Evolutionary conservation across 1,140 invertebrate species (phyloP), one percentile per base, ranked within the genome.

Genomic region (Euura lappo): DNA sequence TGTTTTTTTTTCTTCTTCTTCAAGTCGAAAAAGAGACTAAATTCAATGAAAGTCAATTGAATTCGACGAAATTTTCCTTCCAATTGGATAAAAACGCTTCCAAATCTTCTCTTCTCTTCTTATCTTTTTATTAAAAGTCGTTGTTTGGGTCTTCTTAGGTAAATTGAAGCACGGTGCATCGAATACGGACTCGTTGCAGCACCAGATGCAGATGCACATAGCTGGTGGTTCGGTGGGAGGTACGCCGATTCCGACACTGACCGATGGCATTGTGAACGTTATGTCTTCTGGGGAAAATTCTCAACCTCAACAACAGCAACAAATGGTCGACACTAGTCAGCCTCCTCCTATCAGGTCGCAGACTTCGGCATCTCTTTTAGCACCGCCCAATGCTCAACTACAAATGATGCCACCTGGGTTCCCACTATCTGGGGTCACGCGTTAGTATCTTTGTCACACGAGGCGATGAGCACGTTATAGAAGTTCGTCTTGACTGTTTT

Each of bases 261-360:
- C 80, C 5, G 84, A 86, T n/a, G 75, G 79, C 28, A 79, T 86
- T 10, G 83, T 85, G 2, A 84, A 82, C 66, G 82, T 85, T 28
- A 82, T 86, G 76, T 79, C 79, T 51, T 67, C 79, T 11, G 72
- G 78, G 6, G 76, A 78, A 45, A 76, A 72, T 66, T 72, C 74
- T 60, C 78, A 81, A 10, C 46, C 67, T 2, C 70, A 13, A 47
- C 80, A 80, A n/a, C 76, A 79, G 43, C 79, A 80, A 64, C 80
- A 79, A 68, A 74, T 86, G 43, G 88, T 92, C 42, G 92, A 92
- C 75, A 92, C 91, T 44, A 91, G 90, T 79, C 91, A 91, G 83
- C 90, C 92, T 45, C 89, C 92, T 10, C 90, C 92, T 42, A 85
- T 87, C 8, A 84, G 86, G 74, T 82, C 81, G 11, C 81, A 85